Percentiles rank a stretch among this genome's conserved stretches.
Evolutionary conservation across 2,113 vertebrate species (phyloP).

Genomic region (Plecturocebus donacophilus): DNA sequence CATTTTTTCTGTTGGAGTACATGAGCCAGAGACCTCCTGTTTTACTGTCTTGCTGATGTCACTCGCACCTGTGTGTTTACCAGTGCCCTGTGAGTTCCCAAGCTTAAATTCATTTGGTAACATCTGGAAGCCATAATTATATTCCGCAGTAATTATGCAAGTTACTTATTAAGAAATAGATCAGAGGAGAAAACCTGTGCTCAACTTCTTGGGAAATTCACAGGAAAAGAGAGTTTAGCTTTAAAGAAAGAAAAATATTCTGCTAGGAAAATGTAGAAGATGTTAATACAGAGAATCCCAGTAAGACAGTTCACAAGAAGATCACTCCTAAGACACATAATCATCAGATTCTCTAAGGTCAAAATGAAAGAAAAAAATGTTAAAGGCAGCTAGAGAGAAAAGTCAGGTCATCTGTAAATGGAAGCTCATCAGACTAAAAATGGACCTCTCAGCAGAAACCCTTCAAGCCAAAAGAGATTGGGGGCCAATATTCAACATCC

Average conservation of each 20-base stretch:
- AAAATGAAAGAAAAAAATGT: too few relatives aligned
- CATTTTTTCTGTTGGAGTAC: not conserved
- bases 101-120: not conserved
- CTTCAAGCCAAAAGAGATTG: too few relatives aligned
- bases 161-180: not conserved
- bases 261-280: not conserved
- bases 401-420: too few relatives aligned
- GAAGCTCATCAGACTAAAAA: too few relatives aligned
- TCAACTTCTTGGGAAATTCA: not conserved
- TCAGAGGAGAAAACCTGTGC: not conserved
- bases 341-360: too few relatives aligned
- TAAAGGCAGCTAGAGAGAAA: too few relatives aligned
- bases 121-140: not conserved
- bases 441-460: too few relatives aligned
- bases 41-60: not conserved
- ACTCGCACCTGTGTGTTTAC: not conserved
- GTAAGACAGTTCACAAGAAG: too few relatives aligned
- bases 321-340: too few relatives aligned
- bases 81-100: fast-evolving
- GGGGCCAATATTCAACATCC: too few relatives aligned
- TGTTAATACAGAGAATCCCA: not conserved
- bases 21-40: not conserved
- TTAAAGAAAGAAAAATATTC: not conserved
- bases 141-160: not conserved
- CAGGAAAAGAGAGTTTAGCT: not conserved